A percentile compares a stretch with the other conserved stretches of the same genome.
Evolutionary conservation across 2,888 invertebrate species (phyloP).

Genomic region (Lagria hirta): DNA sequence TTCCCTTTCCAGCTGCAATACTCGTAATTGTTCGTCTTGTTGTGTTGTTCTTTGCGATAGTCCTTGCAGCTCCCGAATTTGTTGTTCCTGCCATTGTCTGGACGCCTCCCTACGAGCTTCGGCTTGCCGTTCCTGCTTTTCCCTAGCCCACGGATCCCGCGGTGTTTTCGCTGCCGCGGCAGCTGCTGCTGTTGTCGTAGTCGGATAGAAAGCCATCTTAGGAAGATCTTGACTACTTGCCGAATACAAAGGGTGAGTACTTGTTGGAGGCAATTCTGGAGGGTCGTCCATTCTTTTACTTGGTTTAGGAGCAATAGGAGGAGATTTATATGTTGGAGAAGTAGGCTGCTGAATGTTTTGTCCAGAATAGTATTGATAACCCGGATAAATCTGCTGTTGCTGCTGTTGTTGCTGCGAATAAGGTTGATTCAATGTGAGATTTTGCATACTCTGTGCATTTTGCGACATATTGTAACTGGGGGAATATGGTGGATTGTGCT

Average conservation of each 20-base stretch:
- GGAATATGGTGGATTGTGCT: slow-evolving; percentile 9
- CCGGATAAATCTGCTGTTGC: slow-evolving; percentile 42
- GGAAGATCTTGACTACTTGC: slow-evolving; percentile 75
- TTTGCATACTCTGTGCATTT: slow-evolving; percentile 50
- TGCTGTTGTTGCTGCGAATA: slow-evolving; percentile 26
- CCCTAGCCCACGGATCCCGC: slow-evolving; percentile 89
- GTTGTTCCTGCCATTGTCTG: slow-evolving; percentile 80
- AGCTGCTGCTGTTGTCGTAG: slow-evolving; percentile 33
- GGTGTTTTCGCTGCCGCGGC: slow-evolving; percentile 44
- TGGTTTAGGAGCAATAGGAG: slow-evolving; percentile 63
- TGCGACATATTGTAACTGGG: slow-evolving; percentile 41
- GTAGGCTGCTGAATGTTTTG: slow-evolving; percentile 48
- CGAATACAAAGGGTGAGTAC: slow-evolving; percentile 72
- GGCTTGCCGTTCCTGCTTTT: slow-evolving; percentile 81
- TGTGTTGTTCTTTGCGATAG: slow-evolving; percentile 70
- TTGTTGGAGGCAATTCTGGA: slow-evolving; percentile 70
- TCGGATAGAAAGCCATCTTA: slow-evolving; percentile 70
- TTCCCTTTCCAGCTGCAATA: slow-evolving; percentile 89
- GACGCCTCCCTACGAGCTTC: slow-evolving; percentile 75
- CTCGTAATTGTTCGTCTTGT: slow-evolving; percentile 85
- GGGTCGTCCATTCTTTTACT: slow-evolving; percentile 41
- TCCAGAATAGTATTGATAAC: slow-evolving; percentile 30
- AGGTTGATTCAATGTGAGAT: slow-evolving; percentile 45
- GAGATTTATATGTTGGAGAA: slow-evolving; percentile 51
- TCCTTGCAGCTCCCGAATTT: slow-evolving; percentile 76